A percentile compares a stretch with the other conserved stretches of the same genome.
phyloP scores from a whole-genome alignment of 37 sponge, comb jelly and placozoan species.

The Spongilla lacustris region DNA sequence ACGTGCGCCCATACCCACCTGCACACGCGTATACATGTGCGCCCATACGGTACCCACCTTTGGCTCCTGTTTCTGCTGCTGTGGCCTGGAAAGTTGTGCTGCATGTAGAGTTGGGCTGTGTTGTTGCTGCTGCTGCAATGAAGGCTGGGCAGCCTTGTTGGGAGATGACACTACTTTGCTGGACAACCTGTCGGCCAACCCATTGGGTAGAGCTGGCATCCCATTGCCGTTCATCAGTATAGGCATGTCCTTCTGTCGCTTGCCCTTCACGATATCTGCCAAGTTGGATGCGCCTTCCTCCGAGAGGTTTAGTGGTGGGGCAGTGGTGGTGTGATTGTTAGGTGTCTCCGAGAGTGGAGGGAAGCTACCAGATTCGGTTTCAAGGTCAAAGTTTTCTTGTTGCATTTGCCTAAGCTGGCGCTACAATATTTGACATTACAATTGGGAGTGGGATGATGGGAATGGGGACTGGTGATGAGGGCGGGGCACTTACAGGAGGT shows the following conservation, averaged over 20 bases:
- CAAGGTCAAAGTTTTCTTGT: constrained; percentile 55
- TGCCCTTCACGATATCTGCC: constrained; percentile 50
- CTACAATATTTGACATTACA: constrained; percentile 6
- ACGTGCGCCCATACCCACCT: no score
- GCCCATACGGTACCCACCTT: no score
- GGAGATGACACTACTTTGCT: neutral
- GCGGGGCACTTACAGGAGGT: neutral
- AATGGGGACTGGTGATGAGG: no score
- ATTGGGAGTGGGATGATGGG: no score
- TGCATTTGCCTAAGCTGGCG: constrained; percentile 36
- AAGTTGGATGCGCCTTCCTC: constrained; percentile 40
- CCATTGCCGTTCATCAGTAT: neutral
- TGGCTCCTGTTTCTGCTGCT: neutral
- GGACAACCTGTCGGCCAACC: neutral
- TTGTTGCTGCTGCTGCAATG: neutral
- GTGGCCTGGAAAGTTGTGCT: neutral
- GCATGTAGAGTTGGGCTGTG: neutral
- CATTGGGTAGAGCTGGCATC: neutral
- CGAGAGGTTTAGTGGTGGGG: constrained; percentile 1
- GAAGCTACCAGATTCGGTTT: constrained; percentile 36
- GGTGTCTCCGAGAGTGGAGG: constrained; percentile 57
- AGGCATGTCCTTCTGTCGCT: neutral
- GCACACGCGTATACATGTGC: no score
- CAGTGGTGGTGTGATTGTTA: constrained; percentile 5
- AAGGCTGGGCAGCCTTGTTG: no score